phyloP scores from a whole-genome alignment of 2,888 invertebrate genomes.

The Limnephilus rhombicus region DNA sequence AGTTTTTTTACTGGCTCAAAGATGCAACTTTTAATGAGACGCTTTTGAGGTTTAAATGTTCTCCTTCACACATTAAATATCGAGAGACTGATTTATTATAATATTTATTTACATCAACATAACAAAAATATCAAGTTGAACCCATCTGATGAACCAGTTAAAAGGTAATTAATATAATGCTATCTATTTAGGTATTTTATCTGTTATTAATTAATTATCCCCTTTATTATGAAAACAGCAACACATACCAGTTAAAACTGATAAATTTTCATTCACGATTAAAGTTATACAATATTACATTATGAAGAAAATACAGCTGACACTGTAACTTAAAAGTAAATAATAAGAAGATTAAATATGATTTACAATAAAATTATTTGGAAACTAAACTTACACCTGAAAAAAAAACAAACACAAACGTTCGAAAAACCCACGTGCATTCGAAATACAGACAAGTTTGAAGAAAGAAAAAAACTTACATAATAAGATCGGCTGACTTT shows the following conservation, averaged over 20 bases:
- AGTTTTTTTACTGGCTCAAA: not conserved
- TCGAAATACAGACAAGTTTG: not conserved
- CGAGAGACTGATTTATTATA: not conserved
- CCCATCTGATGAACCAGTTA: not conserved
- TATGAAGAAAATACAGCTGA: not conserved
- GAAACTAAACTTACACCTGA: not conserved
- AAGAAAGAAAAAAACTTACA: slow-evolving; percentile 40
- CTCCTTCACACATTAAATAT: not conserved
- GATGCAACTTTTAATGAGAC: not conserved
- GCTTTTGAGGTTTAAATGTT: not conserved
- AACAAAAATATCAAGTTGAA: not conserved
- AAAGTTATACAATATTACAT: not conserved
- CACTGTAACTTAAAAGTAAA: not conserved
- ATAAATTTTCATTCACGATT: not conserved
- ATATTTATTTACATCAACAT: not conserved
- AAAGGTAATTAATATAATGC: not conserved
- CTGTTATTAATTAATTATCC: not conserved
- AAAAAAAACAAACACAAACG: not conserved
- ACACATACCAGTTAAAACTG: not conserved
- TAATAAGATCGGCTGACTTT: slow-evolving; percentile 25
- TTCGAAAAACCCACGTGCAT: not conserved
- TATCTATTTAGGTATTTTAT: not conserved
- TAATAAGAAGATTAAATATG: not conserved
- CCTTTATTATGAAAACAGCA: not conserved
- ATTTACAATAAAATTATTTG: not conserved